These are phyloP conservation scores for Bagarius yarrelli DNA, from an alignment of 2,113 vertebrate species.

Conservation along the genomic window DNA sequence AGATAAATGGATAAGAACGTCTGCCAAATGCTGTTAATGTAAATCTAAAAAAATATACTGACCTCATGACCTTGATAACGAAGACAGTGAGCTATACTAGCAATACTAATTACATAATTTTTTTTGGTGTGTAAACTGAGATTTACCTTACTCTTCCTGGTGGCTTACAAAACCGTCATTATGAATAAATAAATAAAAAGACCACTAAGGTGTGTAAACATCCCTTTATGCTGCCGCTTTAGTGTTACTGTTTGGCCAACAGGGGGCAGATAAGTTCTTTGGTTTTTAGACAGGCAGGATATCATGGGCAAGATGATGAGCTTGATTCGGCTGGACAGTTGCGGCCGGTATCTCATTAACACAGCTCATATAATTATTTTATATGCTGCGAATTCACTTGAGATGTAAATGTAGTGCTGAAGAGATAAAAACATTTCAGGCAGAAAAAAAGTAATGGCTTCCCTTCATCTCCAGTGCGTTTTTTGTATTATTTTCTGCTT, in stretches of 20 bases:
- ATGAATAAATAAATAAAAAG: neutral
- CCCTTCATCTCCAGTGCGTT: neutral
- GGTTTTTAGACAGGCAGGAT: slow-evolving; percentile 28
- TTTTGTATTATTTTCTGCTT: neutral
- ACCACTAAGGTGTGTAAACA: slow-evolving; percentile 50
- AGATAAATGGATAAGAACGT: too few relatives aligned
- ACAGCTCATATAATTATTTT: slow-evolving; percentile 7
- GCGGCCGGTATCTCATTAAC: slow-evolving; percentile 31
- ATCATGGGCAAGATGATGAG: slow-evolving; percentile 4
- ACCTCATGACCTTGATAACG: slow-evolving; percentile 17
- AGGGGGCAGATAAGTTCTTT: slow-evolving; percentile 61
- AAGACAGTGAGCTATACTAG: neutral
- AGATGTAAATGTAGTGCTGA: neutral
- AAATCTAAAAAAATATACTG: neutral
- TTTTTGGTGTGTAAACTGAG: neutral
- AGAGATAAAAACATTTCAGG: neutral
- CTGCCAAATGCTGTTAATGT: too few relatives aligned
- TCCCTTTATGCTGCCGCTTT: neutral
- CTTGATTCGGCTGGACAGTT: slow-evolving; percentile 19
- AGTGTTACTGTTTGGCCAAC: slow-evolving; percentile 52
- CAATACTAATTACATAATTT: neutral
- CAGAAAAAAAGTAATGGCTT: neutral
- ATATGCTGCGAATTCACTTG: neutral
- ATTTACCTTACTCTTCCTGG: neutral
- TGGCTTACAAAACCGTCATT: neutral